Evolutionary conservation across 2,797 vertebrate genomes (phyloP).

Genomic region (Channallabes apus): DNA sequence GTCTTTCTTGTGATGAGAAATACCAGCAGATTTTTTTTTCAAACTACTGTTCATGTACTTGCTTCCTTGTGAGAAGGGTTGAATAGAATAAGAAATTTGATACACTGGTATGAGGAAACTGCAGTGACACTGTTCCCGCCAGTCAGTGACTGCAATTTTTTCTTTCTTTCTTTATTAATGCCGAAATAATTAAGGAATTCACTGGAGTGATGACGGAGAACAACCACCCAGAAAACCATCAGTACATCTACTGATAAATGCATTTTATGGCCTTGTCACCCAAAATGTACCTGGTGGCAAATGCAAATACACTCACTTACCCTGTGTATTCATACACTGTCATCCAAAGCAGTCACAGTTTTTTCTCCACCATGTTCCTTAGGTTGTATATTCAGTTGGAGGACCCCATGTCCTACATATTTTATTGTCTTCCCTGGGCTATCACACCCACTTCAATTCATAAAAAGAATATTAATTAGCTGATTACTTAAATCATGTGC

Average conservation of each 20-base stretch:
- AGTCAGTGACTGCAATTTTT: not conserved
- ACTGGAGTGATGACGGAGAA: not conserved
- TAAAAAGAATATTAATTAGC: not conserved
- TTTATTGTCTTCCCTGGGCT: too few species aligned
- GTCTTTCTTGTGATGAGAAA: not conserved
- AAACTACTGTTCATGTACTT: not conserved
- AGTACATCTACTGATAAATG: not conserved
- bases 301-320: not conserved
- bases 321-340: not conserved
- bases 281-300: not conserved
- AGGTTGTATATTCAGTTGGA: not conserved
- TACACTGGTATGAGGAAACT: not conserved
- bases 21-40: not conserved
- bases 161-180: not conserved
- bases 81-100: not conserved
- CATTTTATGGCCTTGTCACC: not conserved
- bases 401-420: not conserved
- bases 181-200: not conserved
- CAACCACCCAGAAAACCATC: not conserved
- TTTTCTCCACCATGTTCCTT: not conserved
- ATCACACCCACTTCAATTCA: not conserved
- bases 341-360: not conserved
- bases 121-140: not conserved
- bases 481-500: not conserved
- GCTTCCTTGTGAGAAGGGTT: conserved; percentile 1